phyloP scores from a whole-genome alignment of 2,888 invertebrate species.

The Luperina testacea region DNA sequence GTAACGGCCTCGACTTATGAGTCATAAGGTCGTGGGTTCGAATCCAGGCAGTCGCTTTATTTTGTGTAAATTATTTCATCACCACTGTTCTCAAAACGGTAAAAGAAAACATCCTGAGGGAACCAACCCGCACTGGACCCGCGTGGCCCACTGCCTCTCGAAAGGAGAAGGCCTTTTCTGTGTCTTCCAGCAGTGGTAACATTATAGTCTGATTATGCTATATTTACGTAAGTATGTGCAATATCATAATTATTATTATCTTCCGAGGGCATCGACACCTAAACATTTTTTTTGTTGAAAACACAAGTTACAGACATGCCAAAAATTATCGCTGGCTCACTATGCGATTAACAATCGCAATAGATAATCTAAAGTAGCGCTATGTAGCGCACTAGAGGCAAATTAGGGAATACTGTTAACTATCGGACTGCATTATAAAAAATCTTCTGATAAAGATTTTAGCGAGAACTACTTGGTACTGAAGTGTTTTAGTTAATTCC shows the following conservation, averaged over 20 bases:
- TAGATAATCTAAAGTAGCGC: slow-evolving; percentile 45
- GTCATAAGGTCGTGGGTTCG: too few relatives aligned
- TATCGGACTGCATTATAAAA: slow-evolving; percentile 21
- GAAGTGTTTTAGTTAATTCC: slow-evolving; percentile 16
- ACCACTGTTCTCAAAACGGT: not conserved
- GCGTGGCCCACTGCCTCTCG: not conserved
- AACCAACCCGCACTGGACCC: not conserved
- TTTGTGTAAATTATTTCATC: not conserved
- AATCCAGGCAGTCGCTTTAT: too few relatives aligned
- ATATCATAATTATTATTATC: not conserved
- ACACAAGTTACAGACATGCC: not conserved
- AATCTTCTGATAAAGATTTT: slow-evolving; percentile 34
- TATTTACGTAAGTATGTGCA: not conserved
- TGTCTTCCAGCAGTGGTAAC: not conserved
- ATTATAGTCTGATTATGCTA: not conserved
- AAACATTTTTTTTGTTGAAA: not conserved
- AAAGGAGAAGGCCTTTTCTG: too few relatives aligned
- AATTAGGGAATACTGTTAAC: slow-evolving; percentile 1
- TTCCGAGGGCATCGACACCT: slow-evolving; percentile 28
- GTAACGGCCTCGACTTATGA: not conserved
- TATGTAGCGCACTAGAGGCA: slow-evolving; percentile 30
- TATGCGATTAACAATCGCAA: slow-evolving; percentile 23
- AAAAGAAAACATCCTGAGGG: not conserved
- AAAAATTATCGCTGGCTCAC: not conserved
- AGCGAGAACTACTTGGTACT: slow-evolving; percentile 23